Percentiles rank a stretch among this genome's conserved stretches.
Evolutionary conservation across 1,140 invertebrate genomes (phyloP).

Genomic region (Metaphire vulgaris): DNA sequence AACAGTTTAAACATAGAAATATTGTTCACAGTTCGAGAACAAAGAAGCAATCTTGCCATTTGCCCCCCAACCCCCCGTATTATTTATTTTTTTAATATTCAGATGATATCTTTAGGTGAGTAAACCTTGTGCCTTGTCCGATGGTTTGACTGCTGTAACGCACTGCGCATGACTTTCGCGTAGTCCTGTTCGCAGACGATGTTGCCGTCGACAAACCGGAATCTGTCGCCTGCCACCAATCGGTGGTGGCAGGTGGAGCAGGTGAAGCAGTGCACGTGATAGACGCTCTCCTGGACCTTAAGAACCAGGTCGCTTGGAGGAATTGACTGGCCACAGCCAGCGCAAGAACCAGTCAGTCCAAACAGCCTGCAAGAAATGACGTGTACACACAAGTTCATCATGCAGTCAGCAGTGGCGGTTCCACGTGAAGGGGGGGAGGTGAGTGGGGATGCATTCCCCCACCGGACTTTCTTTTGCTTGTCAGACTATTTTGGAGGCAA

Average conservation of each 20-base stretch:
- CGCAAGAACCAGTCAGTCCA: constrained; percentile 74
- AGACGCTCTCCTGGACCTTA: constrained; percentile 65
- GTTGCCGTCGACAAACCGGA: constrained; percentile 74
- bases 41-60: too few species aligned
- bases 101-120: too few species aligned
- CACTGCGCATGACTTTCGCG: constrained; percentile 74
- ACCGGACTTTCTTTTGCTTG: too few species aligned
- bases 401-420: too few species aligned
- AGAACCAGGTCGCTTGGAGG: constrained; percentile 84
- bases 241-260: constrained; percentile 82
- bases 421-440: too few species aligned
- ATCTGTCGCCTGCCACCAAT: constrained; percentile 81
- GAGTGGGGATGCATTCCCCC: too few species aligned
- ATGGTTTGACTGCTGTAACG: neutral
- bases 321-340: constrained; percentile 79
- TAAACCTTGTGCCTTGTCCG: neutral
- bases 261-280: constrained; percentile 88
- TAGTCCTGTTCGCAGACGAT: constrained; percentile 86
- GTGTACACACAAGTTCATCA: too few species aligned
- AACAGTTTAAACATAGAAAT: too few species aligned
- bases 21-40: too few species aligned
- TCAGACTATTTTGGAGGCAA: too few species aligned
- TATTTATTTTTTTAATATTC: too few species aligned
- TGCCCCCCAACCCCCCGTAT: too few species aligned
- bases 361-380: constrained; percentile 86